Base-by-base conservation (phyloP, 1,140 invertebrate species). In the Drosophila rufa region DNA sequence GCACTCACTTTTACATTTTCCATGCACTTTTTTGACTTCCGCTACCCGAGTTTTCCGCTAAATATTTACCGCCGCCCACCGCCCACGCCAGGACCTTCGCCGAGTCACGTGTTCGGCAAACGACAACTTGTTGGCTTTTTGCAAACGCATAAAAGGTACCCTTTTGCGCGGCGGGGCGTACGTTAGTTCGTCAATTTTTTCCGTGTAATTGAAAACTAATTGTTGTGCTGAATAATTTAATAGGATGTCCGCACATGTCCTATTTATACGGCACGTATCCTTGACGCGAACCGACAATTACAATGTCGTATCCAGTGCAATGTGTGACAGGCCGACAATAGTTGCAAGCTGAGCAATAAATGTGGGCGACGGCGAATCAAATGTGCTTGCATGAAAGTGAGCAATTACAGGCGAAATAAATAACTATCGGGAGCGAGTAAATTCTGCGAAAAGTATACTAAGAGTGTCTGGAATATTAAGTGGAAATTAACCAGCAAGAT, bases 101-200 rank as follows among this genome's bases (percentile, higher is more conserved):
- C 50, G 15, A 67, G 77, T 80, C 62, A 80, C 78, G 78, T 80
- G 77, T 80, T 75, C 57, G 25, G 38, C 50, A 73, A 73, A 47
- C 14, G 42, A 61, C 77, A 80, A 80, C 77, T 80, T 68, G 68
- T 80, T 75, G 69, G 48, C n/a, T 46, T 66, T 42, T 66, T 56
- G 43, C 56, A 75, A 36, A 46, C 47, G 33, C n/a, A 43, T 57
- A 42, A 55, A 30, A 40, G 33, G 25, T 11, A 36, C 27, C 22
- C 60, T 58, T 47, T 42, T 19, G 8, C 25, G 4, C 5, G 14
- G 3, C 4, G 11, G 27, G 25, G 15, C 27, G 42, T 59, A 30
- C 59, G 25, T 56, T 22, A 30, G 30, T 48, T 9, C 17, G 30
- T 25, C 38, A 25, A 19, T 33, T 42, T 57, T 50, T 36, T 55